Evolutionary conservation across 2,888 invertebrate genomes (phyloP).

Genomic region (Silvanus unidentatus): DNA sequence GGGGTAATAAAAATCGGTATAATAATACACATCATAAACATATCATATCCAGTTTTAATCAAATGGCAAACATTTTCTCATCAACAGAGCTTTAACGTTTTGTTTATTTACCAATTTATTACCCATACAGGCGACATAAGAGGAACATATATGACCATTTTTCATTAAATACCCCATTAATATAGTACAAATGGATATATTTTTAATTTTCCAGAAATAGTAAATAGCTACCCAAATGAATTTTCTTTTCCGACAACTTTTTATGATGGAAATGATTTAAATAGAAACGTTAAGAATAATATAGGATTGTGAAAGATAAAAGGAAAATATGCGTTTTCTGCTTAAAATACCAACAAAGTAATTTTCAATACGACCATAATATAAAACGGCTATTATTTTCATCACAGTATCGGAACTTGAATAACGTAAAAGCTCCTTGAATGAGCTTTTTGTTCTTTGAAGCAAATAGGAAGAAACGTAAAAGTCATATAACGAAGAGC

Average conservation of each 20-base stretch:
- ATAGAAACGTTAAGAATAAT: no score
- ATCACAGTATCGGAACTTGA: conserved; percentile 42
- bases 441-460: conserved; percentile 44
- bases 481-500: conserved; percentile 44
- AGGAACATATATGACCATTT: no score
- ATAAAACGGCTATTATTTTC: conserved; percentile 41
- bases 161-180: no score
- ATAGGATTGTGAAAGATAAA: background rate
- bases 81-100: conserved; percentile 32
- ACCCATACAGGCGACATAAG: no score
- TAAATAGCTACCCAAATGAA: no score
- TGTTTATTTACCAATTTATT: conserved; percentile 27
- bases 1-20: background rate
- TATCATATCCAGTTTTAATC: conserved; percentile 27
- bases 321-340: background rate
- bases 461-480: conserved; percentile 42
- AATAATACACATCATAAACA: background rate
- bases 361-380: conserved; percentile 35
- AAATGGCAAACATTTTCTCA: conserved; percentile 31
- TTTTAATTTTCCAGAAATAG: no score
- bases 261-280: no score
- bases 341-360: conserved; percentile 7
- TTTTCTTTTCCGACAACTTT: no score
- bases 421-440: conserved; percentile 43
- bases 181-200: no score